Percentiles rank a stretch among this genome's conserved stretches.
Conservation (phyloP, 2,797 vertebrate genomes). For the Onychomys torridus region DNA sequence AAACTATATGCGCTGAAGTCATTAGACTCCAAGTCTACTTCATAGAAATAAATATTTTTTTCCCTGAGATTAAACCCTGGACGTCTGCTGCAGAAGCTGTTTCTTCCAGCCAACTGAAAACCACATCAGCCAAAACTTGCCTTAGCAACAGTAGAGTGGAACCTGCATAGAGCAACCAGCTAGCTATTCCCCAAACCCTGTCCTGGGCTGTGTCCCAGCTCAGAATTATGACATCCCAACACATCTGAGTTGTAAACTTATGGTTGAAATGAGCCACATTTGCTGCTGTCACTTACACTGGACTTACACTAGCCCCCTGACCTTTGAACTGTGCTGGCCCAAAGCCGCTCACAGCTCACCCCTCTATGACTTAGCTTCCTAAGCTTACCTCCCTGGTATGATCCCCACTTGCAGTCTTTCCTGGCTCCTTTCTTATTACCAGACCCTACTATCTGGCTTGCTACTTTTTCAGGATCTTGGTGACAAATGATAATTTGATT, state of each 20-base stretch:
- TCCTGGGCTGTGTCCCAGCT: neutral
- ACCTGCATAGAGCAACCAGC: neutral
- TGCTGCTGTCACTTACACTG: neutral
- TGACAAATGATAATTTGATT: slow-evolving; percentile 49
- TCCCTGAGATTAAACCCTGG: slow-evolving; percentile 46
- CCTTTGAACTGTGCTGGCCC: neutral
- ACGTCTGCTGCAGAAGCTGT: neutral
- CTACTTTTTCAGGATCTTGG: slow-evolving; percentile 1
- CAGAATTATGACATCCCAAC: neutral
- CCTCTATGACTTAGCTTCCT: neutral
- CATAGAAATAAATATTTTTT: slow-evolving; percentile 58
- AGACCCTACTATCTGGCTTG: slow-evolving; percentile 7
- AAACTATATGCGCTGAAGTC: slow-evolving; percentile 51
- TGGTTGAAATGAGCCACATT: neutral
- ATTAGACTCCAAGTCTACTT: slow-evolving; percentile 35
- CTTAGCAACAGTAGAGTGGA: neutral
- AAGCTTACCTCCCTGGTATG: neutral
- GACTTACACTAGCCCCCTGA: no score
- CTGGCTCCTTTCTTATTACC: slow-evolving; percentile 22
- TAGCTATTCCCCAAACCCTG: neutral
- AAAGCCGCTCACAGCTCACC: neutral
- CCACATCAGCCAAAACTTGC: neutral
- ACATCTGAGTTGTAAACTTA: neutral
- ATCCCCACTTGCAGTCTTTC: neutral
- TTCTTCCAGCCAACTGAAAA: slow-evolving; percentile 52